Conservation (phyloP, 2,888 invertebrate species). For the Bimastos eiseni region DNA sequence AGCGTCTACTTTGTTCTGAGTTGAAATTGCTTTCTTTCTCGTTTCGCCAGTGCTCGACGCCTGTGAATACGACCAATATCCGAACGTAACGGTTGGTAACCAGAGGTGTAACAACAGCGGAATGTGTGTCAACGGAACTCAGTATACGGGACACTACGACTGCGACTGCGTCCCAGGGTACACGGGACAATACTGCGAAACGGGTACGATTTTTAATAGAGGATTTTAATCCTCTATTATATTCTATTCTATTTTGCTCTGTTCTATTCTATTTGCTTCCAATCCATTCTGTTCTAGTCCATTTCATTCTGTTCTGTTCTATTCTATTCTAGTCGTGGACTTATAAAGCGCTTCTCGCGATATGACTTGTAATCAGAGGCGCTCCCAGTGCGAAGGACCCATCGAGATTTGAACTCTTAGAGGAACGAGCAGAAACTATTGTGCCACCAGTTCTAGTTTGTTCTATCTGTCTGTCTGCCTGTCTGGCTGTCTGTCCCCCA, state of each 20-base stretch:
- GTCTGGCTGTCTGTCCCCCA: no score
- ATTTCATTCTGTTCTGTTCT: background rate
- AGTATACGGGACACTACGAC: background rate
- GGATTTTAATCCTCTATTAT: background rate
- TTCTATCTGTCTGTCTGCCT: no score
- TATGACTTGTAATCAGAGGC: no score
- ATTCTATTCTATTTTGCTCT: background rate
- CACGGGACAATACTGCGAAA: background rate
- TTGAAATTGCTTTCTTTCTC: background rate
- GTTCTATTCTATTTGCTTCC: background rate
- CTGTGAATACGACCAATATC: background rate
- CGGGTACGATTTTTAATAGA: background rate
- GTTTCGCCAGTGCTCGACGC: background rate
- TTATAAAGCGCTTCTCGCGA: no score
- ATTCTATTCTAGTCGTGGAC: background rate
- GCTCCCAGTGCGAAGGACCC: no score
- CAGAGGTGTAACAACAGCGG: constrained; percentile 3
- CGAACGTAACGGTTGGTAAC: background rate
- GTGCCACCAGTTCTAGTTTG: no score
- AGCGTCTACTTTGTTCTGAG: background rate
- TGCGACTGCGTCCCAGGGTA: background rate
- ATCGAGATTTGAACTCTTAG: no score
- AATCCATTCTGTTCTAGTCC: background rate
- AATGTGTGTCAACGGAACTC: background rate
- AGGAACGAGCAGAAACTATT: no score